Evolutionary conservation across 1,140 invertebrate species (phyloP), one percentile per base, ranked within the genome.

Genomic region (Macrobrachium nipponense): DNA sequence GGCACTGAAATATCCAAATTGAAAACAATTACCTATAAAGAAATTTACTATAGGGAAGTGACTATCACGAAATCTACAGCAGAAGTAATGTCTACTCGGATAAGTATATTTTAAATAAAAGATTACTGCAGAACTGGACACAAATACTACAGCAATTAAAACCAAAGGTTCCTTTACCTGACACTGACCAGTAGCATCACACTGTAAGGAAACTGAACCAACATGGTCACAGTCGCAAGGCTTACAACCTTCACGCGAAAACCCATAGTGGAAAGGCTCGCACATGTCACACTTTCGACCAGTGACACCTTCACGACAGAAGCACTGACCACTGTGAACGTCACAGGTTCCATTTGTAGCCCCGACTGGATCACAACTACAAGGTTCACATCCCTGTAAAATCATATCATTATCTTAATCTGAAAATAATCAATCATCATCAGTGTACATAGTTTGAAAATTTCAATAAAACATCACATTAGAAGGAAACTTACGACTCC

Each of bases 201-300:
- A 98, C 90, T 98, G 96, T 76, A 95, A 93, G 83, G 95, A 94
- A 80, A 94, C 94, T 6, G 97, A 97, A 20, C 97, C 97, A 90
- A 97, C 95, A 17, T 92, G 93, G 90, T 98, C 97, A 90, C 97
- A 98, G 64, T 97, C 95, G 89, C 97, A 98, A 18, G 94, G 91
- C 87, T 94, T 94, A 89, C 97, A 98, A 5, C 97, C 97, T 8
- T 97, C 95, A 5, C 91, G 87, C 18, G 97, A 96, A 91, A 98
- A 99, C 70, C 97, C 98, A 90, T 96, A 99, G 90, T 97, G 96
- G 91, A 95, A 94, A 0, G 95, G 92, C 84, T 94, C 93, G 90
- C 98, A 99, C 87, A 94, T 93, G 89, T 98, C 88, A 90, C 98
- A 99, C 72, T 94, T 93, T 87, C 93, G 91, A 91, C 97, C 97